Evolutionary conservation across 2,888 invertebrate species (phyloP).

Genomic region (Drosophila eohydei): DNA sequence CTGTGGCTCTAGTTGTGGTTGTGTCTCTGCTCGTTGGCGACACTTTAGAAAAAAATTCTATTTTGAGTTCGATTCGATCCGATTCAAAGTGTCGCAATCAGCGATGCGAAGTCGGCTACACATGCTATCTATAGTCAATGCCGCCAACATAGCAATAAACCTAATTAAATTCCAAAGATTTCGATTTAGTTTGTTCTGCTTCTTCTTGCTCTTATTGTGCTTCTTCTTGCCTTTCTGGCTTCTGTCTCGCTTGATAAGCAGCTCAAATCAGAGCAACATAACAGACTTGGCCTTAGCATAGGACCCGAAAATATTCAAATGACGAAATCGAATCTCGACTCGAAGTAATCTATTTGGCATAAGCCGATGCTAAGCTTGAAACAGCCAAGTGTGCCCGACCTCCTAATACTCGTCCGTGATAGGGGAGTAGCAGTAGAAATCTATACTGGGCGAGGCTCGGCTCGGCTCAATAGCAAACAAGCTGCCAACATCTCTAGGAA

Average conservation of each 20-base stretch:
- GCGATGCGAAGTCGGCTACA: conserved; percentile 44
- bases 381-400: neutral
- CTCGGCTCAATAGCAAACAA: too few relatives aligned
- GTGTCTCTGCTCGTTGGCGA: conserved; percentile 49
- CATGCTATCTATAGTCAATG: conserved; percentile 73
- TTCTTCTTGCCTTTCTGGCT: neutral
- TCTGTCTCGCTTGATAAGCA: conserved; percentile 52
- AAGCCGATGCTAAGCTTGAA: neutral
- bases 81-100: conserved; percentile 65
- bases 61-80: conserved; percentile 53
- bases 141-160: conserved; percentile 79
- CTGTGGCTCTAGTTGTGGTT: conserved; percentile 38
- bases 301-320: conserved; percentile 26
- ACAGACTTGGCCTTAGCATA: conserved; percentile 17
- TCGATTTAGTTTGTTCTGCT: conserved; percentile 5
- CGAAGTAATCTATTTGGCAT: neutral
- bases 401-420: neutral
- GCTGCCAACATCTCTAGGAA: too few relatives aligned
- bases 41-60: conserved; percentile 52
- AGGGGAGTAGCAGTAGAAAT: too few relatives aligned
- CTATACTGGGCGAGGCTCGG: too few relatives aligned
- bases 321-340: conserved; percentile 30
- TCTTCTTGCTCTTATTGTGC: neutral
- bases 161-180: conserved; percentile 71
- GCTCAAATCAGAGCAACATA: conserved; percentile 14